phyloP scores from a whole-genome alignment of 1,140 invertebrate species.

The Psix sp. region DNA sequence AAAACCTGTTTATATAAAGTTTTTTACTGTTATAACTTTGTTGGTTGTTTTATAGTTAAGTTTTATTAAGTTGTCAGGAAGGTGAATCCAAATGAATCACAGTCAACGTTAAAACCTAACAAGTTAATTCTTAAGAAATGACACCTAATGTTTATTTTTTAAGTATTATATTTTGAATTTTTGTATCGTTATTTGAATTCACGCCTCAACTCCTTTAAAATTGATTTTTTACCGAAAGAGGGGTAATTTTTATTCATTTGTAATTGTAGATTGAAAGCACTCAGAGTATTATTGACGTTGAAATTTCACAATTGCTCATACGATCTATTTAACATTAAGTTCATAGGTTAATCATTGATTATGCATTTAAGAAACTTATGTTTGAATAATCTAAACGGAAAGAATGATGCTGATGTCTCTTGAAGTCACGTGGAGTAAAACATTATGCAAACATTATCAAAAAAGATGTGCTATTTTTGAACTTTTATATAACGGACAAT shows the following conservation, averaged over 20 bases:
- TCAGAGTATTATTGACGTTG: conserved; percentile 22
- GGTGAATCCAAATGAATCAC: too few species aligned
- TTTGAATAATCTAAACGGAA: conserved; percentile 45
- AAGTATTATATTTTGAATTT: too few species aligned
- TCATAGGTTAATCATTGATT: conserved; percentile 43
- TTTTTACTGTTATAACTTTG: too few species aligned
- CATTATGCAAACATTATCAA: conserved; percentile 33
- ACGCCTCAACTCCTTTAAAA: not conserved
- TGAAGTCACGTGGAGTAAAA: conserved; percentile 4
- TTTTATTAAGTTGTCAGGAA: too few species aligned
- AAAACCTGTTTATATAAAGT: too few species aligned
- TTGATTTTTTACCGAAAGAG: not conserved
- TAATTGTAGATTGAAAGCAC: too few species aligned
- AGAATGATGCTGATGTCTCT: conserved; percentile 21
- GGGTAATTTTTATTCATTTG: not conserved
- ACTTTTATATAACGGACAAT: too few species aligned
- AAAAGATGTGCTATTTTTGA: too few species aligned
- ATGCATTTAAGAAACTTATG: conserved; percentile 35
- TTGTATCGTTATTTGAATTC: not conserved
- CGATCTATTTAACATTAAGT: conserved; percentile 38
- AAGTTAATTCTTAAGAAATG: too few species aligned
- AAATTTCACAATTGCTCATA: conserved; percentile 23
- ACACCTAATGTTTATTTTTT: too few species aligned
- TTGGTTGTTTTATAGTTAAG: too few species aligned
- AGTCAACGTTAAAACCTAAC: too few species aligned